Conservation (phyloP, 2,113 vertebrate genomes). For the Apteryx owenii region DNA sequence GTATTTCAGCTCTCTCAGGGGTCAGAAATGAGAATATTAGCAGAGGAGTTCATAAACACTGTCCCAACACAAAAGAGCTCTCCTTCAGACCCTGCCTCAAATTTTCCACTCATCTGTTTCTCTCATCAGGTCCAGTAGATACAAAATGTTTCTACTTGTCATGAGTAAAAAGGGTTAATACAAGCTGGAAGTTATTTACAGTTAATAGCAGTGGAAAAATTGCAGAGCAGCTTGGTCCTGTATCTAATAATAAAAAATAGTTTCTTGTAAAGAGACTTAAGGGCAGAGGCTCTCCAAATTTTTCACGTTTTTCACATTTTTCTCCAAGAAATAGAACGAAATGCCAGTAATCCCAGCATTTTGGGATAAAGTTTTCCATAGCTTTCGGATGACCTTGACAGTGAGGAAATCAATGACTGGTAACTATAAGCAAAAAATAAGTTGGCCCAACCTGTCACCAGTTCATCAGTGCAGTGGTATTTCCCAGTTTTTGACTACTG, state of each 20-base stretch:
- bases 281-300: conserved; percentile 31
- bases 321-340: conserved; percentile 20
- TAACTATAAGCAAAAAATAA: background rate
- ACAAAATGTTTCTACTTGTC: background rate
- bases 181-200: conserved; percentile 53
- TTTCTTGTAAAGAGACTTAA: conserved; percentile 57
- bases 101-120: conserved; percentile 25
- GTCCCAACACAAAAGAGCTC: background rate
- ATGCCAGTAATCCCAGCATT: conserved; percentile 15
- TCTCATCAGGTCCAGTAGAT: background rate
- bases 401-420: background rate
- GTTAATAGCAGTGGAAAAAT: conserved; percentile 47
- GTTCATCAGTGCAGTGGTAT: background rate
- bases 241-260: conserved; percentile 60
- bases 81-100: background rate
- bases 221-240: background rate
- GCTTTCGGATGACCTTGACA: conserved; percentile 1
- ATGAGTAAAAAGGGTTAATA: conserved; percentile 35
- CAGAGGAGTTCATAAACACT: background rate
- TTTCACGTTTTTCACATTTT: conserved; percentile 29
- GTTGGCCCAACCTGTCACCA: background rate
- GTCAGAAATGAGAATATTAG: conserved; percentile 18
- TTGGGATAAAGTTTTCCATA: conserved; percentile 28
- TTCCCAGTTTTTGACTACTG: background rate
- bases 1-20: conserved; percentile 23